Evolutionary conservation across 2,113 vertebrate species (phyloP).

Genomic region (Proteles cristata): DNA sequence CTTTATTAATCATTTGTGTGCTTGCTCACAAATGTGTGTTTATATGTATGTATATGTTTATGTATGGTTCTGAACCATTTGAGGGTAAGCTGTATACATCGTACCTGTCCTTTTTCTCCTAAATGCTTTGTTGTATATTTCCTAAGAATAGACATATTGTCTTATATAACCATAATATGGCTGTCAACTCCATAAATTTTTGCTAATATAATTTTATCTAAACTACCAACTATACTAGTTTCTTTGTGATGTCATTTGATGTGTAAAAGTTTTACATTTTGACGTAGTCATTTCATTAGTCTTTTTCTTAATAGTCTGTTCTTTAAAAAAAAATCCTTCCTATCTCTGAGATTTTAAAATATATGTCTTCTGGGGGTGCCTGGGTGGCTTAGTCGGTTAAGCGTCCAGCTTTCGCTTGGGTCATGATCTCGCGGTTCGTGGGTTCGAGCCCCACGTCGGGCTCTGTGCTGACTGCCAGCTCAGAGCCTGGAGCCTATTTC

Average conservation of each 20-base stretch:
- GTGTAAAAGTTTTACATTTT: neutral
- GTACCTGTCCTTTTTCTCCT: neutral
- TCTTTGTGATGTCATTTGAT: slow-evolving; percentile 40
- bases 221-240: slow-evolving; percentile 18
- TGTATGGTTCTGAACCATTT: neutral
- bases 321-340: neutral
- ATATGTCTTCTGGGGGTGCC: too few species aligned
- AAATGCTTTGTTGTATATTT: neutral
- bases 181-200: slow-evolving; percentile 19
- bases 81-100: neutral
- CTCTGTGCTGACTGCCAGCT: too few species aligned
- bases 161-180: neutral
- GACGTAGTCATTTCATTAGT: neutral
- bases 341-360: slow-evolving; percentile 52
- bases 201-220: neutral
- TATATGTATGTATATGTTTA: too few species aligned
- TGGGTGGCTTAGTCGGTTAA: too few species aligned
- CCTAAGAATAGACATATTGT: neutral
- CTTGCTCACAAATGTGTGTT: neutral
- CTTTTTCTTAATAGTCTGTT: slow-evolving; percentile 12
- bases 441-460: too few species aligned
- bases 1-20: slow-evolving; percentile 30
- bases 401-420: too few species aligned
- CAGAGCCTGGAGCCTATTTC: too few species aligned
- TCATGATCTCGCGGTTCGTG: too few species aligned